These are phyloP conservation scores for Telmatherina bonti DNA, from an alignment of 2,797 vertebrate genomes.

Conservation along the genomic window DNA sequence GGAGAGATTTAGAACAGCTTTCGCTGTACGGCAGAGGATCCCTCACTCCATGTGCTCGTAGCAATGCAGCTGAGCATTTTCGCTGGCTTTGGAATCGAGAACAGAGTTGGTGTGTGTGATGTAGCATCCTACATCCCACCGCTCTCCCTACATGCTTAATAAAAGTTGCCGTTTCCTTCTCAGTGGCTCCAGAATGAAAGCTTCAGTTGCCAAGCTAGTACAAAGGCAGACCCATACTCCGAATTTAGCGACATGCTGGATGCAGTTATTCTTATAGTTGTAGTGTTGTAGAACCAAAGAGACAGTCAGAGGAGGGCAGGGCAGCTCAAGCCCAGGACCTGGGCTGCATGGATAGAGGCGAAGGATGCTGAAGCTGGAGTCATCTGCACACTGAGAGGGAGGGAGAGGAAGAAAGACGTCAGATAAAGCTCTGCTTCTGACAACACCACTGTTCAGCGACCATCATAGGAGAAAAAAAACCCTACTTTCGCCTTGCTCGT, in stretches of 20 bases:
- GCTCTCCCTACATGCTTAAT: slow-evolving; percentile 78
- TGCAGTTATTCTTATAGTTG: slow-evolving; percentile 55
- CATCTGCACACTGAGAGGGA: slow-evolving; percentile 89
- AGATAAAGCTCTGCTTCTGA: slow-evolving; percentile 86
- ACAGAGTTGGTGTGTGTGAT: slow-evolving; percentile 70
- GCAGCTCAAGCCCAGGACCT: slow-evolving; percentile 78
- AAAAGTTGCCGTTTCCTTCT: slow-evolving; percentile 84
- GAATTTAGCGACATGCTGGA: slow-evolving; percentile 56
- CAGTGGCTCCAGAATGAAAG: slow-evolving; percentile 70
- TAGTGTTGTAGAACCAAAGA: slow-evolving; percentile 53
- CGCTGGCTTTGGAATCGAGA: slow-evolving; percentile 58
- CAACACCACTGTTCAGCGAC: slow-evolving; percentile 88
- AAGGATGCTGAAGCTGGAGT: slow-evolving; percentile 83
- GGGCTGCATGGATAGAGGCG: slow-evolving; percentile 71
- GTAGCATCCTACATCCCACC: slow-evolving; percentile 68
- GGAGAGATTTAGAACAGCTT: slow-evolving; percentile 46
- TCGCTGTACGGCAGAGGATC: slow-evolving; percentile 39
- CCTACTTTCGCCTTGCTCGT: slow-evolving; percentile 85
- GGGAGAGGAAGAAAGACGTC: slow-evolving; percentile 86
- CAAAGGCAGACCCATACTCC: slow-evolving; percentile 86
- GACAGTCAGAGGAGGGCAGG: slow-evolving; percentile 71
- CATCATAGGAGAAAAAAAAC: slow-evolving; percentile 70
- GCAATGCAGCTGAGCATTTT: slow-evolving; percentile 64
- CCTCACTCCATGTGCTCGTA: slow-evolving; percentile 43
- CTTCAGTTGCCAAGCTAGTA: slow-evolving; percentile 87